phyloP scores from a whole-genome alignment of 2,888 invertebrate species.

The Cancer borealis region DNA sequence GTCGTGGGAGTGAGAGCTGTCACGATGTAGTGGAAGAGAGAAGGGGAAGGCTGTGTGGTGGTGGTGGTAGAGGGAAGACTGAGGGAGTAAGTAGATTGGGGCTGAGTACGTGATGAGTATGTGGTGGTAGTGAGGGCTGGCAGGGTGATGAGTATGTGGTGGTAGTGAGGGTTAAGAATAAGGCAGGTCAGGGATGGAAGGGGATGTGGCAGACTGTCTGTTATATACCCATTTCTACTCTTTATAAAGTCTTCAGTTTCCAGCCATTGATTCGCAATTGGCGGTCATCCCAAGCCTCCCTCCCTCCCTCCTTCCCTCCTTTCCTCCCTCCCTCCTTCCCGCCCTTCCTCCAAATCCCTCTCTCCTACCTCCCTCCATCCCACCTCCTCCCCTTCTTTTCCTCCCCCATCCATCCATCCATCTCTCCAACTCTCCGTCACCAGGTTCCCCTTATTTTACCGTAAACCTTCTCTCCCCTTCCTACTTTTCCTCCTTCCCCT shows the following conservation, averaged over 20 bases:
- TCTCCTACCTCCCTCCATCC: neutral
- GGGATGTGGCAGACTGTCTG: neutral
- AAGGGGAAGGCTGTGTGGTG: neutral
- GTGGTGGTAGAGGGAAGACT: no score
- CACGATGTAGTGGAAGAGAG: neutral
- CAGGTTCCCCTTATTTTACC: no score
- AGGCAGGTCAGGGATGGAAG: neutral
- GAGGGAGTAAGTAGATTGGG: no score
- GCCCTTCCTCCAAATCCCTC: neutral
- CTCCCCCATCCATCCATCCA: neutral
- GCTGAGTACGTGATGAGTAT: neutral
- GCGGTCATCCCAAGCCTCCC: neutral
- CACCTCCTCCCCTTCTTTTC: neutral
- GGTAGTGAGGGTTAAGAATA: neutral
- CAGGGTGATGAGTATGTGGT: neutral
- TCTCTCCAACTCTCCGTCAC: neutral
- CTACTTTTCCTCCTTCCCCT: no score
- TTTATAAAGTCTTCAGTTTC: conserved; percentile 26
- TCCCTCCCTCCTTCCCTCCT: neutral
- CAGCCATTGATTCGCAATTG: conserved; percentile 29
- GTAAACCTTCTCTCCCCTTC: neutral
- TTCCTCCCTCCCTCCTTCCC: neutral
- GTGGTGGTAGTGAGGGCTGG: neutral
- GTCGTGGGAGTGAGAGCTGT: neutral
- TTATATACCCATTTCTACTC: neutral